Conservation (phyloP, 2,113 vertebrate genomes). For the Nesoenas mayeri region DNA sequence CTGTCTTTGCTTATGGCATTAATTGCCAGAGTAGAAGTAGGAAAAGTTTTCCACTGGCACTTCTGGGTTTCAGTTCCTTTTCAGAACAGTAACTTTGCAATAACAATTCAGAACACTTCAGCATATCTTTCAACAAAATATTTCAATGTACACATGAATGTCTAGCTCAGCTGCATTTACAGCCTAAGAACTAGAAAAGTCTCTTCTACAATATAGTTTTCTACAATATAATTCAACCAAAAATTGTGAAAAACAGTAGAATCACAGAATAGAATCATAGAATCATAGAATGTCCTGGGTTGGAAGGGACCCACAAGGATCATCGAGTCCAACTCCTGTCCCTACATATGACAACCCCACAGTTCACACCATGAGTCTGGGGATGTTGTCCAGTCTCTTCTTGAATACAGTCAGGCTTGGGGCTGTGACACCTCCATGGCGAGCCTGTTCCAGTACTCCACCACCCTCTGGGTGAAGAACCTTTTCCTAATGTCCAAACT, state of each 20-base stretch:
- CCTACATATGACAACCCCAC: no score
- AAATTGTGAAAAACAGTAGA: not conserved
- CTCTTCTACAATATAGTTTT: not conserved
- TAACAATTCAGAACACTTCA: not conserved
- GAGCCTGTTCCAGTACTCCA: no score
- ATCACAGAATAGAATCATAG: no score
- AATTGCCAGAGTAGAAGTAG: constrained; percentile 1
- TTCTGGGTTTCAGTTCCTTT: constrained; percentile 10
- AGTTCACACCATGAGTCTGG: no score
- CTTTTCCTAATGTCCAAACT: no score
- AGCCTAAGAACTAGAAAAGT: not conserved
- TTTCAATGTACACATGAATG: not conserved
- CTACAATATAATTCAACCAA: not conserved
- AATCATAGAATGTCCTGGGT: no score
- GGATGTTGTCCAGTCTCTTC: no score
- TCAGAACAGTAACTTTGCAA: not conserved
- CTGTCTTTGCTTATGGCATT: constrained; percentile 41
- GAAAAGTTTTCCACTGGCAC: constrained; percentile 24
- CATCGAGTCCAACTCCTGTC: no score
- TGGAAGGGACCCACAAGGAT: no score
- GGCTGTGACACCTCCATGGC: no score
- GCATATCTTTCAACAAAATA: not conserved
- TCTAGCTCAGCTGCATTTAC: not conserved
- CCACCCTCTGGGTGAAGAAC: no score
- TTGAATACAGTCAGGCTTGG: no score